Evolutionary conservation across 2,797 vertebrate species (phyloP).

Genomic region (Sebastiscus tertius): DNA sequence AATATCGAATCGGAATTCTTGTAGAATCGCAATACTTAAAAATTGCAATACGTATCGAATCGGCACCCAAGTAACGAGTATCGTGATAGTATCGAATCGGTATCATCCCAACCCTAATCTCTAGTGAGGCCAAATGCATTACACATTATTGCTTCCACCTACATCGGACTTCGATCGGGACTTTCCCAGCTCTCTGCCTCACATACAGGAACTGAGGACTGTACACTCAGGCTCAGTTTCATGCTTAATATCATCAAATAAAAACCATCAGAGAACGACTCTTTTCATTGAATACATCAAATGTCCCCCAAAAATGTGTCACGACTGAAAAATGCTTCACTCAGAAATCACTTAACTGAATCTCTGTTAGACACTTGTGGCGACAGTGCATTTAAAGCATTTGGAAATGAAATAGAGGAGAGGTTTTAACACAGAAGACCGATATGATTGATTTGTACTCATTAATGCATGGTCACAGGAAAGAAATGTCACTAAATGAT

Average conservation of each 20-base stretch:
- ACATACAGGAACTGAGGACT: neutral
- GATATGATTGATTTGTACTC: constrained; percentile 29
- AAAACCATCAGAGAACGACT: neutral
- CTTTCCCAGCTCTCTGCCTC: constrained; percentile 11
- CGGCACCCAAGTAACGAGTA: too few species aligned
- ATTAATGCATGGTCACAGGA: constrained; percentile 36
- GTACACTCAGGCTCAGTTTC: neutral
- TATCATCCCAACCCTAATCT: neutral
- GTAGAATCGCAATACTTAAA: too few species aligned
- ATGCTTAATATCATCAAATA: neutral
- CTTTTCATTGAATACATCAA: neutral
- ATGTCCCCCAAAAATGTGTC: neutral
- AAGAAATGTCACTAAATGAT: constrained; percentile 20
- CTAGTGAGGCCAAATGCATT: neutral
- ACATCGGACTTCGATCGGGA: constrained; percentile 22
- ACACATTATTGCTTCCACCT: constrained; percentile 30
- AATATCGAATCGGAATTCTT: accelerated
- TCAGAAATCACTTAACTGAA: neutral
- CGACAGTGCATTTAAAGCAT: constrained; percentile 7
- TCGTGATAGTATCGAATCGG: too few species aligned
- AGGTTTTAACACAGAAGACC: neutral
- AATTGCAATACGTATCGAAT: too few species aligned
- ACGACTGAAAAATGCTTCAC: constrained; percentile 1
- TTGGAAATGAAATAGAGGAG: constrained; percentile 17
- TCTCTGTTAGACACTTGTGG: neutral